phyloP scores from a whole-genome alignment of 64 coral and sea anemone genomes.

The Pachyseris speciosa region DNA sequence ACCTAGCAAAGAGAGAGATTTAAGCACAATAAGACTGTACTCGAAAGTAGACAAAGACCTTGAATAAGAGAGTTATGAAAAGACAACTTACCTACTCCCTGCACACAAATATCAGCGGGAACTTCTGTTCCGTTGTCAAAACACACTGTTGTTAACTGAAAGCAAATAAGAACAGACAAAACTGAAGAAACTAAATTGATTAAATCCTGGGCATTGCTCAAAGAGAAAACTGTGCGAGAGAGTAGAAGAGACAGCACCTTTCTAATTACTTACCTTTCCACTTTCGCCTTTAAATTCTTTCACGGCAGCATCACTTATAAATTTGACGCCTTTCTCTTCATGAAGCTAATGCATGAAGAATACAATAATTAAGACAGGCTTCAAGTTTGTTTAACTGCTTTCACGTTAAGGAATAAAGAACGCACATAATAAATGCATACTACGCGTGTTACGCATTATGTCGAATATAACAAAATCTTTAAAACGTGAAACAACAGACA shows the following conservation, averaged over 20 bases:
- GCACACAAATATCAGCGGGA: conserved; percentile 86
- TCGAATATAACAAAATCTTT: too few relatives aligned
- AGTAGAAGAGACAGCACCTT: too few relatives aligned
- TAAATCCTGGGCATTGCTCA: too few relatives aligned
- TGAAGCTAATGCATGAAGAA: conserved; percentile 78
- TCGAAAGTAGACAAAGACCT: neutral
- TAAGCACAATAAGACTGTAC: neutral
- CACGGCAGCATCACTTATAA: conserved; percentile 81
- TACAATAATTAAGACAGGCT: too few relatives aligned
- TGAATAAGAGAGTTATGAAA: neutral
- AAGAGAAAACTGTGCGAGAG: too few relatives aligned
- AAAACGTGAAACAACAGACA: too few relatives aligned
- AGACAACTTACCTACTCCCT: conserved; percentile 84
- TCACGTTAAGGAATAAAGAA: too few relatives aligned
- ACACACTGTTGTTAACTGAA: conserved; percentile 75
- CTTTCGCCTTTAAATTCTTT: conserved; percentile 90
- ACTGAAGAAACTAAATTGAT: too few relatives aligned
- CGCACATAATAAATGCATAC: too few relatives aligned
- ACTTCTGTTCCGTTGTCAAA: conserved; percentile 88
- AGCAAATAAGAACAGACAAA: too few relatives aligned
- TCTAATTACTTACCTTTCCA: conserved; percentile 70
- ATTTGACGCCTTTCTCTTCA: conserved; percentile 93
- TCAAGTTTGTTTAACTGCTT: too few relatives aligned
- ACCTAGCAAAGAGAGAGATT: conserved; percentile 37
- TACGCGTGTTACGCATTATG: too few relatives aligned